Evolutionary conservation across 2,113 vertebrate species (phyloP).

Genomic region (Egretta garzetta): DNA sequence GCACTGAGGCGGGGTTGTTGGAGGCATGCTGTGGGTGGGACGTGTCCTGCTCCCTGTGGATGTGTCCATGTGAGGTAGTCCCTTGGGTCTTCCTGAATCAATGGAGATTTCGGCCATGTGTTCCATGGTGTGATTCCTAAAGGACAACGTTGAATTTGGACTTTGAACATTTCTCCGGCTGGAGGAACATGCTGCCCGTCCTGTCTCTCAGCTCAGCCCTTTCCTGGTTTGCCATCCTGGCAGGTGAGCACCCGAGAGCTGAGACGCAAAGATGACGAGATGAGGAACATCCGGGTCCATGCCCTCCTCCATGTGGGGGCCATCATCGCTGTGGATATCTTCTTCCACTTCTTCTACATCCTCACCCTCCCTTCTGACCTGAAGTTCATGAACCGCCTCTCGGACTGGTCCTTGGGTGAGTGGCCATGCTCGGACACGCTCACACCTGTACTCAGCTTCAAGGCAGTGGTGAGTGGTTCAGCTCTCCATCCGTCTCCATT

Average conservation of each 20-base stretch:
- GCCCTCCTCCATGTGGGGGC: slow-evolving; percentile 77
- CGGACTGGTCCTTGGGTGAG: slow-evolving; percentile 91
- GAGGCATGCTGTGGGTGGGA: background rate
- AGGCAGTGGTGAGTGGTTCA: background rate
- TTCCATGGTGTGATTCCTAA: background rate
- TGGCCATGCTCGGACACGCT: background rate
- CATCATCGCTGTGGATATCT: slow-evolving; percentile 82
- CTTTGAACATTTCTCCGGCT: accelerated
- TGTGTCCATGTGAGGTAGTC: background rate
- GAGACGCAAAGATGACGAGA: slow-evolving; percentile 82
- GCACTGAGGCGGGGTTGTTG: accelerated
- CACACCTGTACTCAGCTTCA: background rate
- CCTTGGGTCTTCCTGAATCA: background rate
- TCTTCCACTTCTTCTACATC: slow-evolving; percentile 98
- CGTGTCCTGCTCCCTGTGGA: background rate
- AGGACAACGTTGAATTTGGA: accelerated
- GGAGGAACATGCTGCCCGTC: background rate
- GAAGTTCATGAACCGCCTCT: slow-evolving; percentile 85
- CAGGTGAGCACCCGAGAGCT: slow-evolving; percentile 84
- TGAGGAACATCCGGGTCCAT: slow-evolving; percentile 84
- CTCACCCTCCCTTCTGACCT: slow-evolving; percentile 89
- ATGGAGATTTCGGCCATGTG: accelerated
- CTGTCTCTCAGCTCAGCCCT: background rate
- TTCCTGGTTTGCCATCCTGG: background rate
- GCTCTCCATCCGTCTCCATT: background rate